These are phyloP conservation scores for Tetraneura akinire DNA, from an alignment of 1,140 invertebrate genomes.

Conservation along the genomic window DNA sequence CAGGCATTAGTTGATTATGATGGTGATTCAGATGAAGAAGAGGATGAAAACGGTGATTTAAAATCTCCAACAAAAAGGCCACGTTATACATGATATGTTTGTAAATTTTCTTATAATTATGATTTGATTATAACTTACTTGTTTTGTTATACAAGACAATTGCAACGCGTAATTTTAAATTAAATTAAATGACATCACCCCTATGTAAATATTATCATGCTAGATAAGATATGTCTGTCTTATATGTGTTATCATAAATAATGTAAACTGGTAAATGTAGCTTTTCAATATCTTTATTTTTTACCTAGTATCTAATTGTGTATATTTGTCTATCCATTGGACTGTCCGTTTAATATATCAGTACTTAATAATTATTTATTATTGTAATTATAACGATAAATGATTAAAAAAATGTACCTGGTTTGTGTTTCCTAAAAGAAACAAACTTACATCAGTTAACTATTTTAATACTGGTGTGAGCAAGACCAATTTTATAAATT, in stretches of 20 bases:
- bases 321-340: conserved; percentile 42
- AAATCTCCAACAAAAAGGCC: conserved; percentile 50
- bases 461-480: conserved; percentile 12
- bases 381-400: conserved; percentile 31
- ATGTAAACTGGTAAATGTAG: conserved; percentile 43
- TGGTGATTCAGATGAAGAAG: conserved; percentile 91
- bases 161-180: conserved; percentile 33
- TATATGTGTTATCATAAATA: conserved; percentile 39
- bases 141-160: conserved; percentile 46
- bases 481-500: not conserved
- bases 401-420: conserved; percentile 14
- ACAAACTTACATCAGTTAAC: conserved; percentile 17
- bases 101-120: conserved; percentile 38
- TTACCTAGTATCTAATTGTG: conserved; percentile 25
- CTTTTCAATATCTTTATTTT: conserved; percentile 44
- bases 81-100: conserved; percentile 51
- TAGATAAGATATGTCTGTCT: conserved; percentile 27
- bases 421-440: conserved; percentile 3
- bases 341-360: conserved; percentile 24
- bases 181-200: conserved; percentile 44
- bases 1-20: conserved; percentile 92
- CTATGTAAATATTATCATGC: conserved; percentile 41
- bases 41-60: conserved; percentile 62
- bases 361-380: conserved; percentile 46
- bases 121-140: conserved; percentile 35